A percentile compares a stretch with the other conserved stretches of the same genome.
Evolutionary conservation across 1,140 invertebrate genomes (phyloP).

Genomic region (Phthorimaea operculella): DNA sequence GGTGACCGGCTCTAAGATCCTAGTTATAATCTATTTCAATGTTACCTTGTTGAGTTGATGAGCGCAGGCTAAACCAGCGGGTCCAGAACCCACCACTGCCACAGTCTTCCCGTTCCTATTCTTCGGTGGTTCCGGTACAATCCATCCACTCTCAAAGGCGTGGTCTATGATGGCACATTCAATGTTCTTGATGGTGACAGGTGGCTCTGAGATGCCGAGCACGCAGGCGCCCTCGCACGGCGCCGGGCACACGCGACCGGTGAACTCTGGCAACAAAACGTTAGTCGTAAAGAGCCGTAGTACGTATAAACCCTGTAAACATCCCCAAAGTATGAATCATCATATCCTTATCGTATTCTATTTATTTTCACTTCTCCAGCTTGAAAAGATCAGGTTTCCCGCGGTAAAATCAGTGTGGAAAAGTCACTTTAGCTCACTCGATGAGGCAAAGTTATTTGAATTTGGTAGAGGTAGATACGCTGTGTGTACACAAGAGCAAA

Average conservation of each 20-base stretch:
- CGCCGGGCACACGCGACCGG: constrained; percentile 97
- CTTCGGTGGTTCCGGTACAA: constrained; percentile 82
- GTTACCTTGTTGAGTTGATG: constrained; percentile 94
- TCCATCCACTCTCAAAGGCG: constrained; percentile 97
- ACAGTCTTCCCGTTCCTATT: constrained; percentile 86
- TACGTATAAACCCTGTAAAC: too few relatives aligned
- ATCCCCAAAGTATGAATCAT: too few relatives aligned
- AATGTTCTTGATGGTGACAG: constrained; percentile 99
- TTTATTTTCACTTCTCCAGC: too few relatives aligned
- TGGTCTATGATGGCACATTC: constrained; percentile 99
- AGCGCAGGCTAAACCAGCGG: constrained; percentile 95
- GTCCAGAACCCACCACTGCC: constrained; percentile 96
- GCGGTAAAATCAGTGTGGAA: too few relatives aligned
- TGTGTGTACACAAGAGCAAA: too few relatives aligned
- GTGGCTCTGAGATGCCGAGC: constrained; percentile 93
- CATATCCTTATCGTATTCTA: too few relatives aligned
- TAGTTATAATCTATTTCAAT: too few relatives aligned
- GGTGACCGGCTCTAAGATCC: constrained; percentile 96
- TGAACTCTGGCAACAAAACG: constrained; percentile 87
- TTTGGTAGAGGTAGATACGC: too few relatives aligned
- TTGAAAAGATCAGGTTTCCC: too few relatives aligned
- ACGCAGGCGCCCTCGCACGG: constrained; percentile 99
- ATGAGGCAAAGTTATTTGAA: too few relatives aligned
- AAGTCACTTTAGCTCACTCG: too few relatives aligned
- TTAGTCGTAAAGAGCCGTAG: too few relatives aligned